A percentile compares a stretch with the other conserved stretches of the same genome.
Evolutionary conservation across 2,888 invertebrate genomes (phyloP).

Genomic region (Rhogogaster chlorosoma): DNA sequence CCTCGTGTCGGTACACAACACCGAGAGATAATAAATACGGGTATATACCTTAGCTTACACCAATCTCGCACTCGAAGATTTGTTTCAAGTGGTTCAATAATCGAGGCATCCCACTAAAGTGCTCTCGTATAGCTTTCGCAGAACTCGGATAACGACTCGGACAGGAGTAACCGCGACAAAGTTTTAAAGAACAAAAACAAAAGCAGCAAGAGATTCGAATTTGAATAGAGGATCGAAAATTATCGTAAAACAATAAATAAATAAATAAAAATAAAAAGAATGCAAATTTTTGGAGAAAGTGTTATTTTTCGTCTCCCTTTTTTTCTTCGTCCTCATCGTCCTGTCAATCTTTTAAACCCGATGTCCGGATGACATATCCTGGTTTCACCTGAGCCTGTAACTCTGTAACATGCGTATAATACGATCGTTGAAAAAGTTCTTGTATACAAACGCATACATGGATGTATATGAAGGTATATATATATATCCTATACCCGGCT

Average conservation of each 20-base stretch:
- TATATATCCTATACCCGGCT: not conserved
- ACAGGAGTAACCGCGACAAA: not conserved
- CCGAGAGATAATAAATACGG: slow-evolving; percentile 2
- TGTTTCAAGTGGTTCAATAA: slow-evolving; percentile 13
- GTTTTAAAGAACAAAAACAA: not conserved
- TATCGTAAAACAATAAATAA: not conserved
- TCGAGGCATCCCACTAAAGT: not conserved
- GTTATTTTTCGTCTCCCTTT: not conserved
- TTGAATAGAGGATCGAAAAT: not conserved
- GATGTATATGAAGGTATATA: not conserved
- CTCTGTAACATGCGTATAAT: not conserved
- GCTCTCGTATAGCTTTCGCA: slow-evolving; percentile 1
- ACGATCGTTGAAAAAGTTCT: not conserved
- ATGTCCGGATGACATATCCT: not conserved
- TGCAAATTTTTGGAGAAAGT: not conserved
- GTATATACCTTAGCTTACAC: not conserved
- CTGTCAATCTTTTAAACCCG: not conserved
- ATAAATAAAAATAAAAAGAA: not conserved
- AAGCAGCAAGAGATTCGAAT: not conserved
- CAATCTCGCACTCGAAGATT: not conserved
- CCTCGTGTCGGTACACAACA: slow-evolving; percentile 23
- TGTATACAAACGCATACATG: not conserved
- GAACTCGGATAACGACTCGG: not conserved
- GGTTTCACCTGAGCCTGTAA: not conserved
- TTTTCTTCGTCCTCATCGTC: not conserved